Conservation (phyloP, 2,888 invertebrate species). For the Pristionchus mayeri region DNA sequence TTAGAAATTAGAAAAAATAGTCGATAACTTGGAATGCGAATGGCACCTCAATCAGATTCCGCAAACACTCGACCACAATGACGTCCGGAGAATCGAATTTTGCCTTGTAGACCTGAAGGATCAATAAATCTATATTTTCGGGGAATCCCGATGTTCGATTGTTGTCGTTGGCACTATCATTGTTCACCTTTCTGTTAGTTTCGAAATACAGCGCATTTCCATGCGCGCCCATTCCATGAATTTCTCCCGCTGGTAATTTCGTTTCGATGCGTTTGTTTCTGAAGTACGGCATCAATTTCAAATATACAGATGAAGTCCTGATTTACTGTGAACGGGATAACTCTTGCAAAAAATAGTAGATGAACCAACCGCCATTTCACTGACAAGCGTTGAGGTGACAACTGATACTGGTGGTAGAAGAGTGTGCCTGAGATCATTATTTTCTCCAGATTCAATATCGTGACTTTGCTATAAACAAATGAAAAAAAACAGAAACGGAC, state of each 20-base stretch:
- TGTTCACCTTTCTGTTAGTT: neutral
- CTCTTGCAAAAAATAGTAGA: too few relatives aligned
- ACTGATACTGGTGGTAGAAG: neutral
- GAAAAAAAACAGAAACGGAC: neutral
- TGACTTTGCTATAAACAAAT: too few relatives aligned
- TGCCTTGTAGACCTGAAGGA: neutral
- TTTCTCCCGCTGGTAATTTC: neutral
- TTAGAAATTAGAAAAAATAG: too few relatives aligned
- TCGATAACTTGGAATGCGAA: too few relatives aligned
- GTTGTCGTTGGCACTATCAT: too few relatives aligned
- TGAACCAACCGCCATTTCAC: neutral
- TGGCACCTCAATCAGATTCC: too few relatives aligned
- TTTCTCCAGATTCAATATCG: too few relatives aligned
- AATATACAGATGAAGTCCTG: too few relatives aligned
- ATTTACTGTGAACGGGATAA: too few relatives aligned
- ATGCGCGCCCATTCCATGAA: neutral
- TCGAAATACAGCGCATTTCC: conserved; percentile 1
- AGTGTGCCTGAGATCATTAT: neutral
- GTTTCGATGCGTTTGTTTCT: neutral
- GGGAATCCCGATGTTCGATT: too few relatives aligned
- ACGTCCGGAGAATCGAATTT: neutral
- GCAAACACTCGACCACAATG: neutral
- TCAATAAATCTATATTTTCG: too few relatives aligned
- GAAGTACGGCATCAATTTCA: too few relatives aligned
- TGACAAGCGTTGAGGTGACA: neutral